Conservation (phyloP, 2,888 invertebrate genomes). For the Ormia ochracea region DNA sequence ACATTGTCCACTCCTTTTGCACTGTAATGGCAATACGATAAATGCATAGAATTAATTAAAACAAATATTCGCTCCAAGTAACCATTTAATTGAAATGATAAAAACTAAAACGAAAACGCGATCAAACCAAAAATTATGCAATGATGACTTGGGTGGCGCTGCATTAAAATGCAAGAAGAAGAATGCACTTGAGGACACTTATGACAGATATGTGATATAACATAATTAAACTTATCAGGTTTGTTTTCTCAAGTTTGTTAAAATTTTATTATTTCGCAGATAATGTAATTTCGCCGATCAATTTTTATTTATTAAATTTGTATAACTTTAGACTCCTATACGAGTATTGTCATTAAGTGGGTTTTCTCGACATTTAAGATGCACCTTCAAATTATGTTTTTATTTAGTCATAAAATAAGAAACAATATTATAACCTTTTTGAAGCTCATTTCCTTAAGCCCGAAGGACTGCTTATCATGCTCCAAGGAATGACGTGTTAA, state of each 20-base stretch:
- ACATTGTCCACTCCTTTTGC: constrained; percentile 4
- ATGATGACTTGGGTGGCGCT: too few relatives aligned
- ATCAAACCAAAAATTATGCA: not conserved
- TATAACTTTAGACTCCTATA: not conserved
- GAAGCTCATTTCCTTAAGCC: too few relatives aligned
- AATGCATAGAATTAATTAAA: constrained; percentile 34
- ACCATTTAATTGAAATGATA: constrained; percentile 27
- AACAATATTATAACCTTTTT: too few relatives aligned
- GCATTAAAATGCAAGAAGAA: too few relatives aligned
- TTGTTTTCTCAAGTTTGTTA: not conserved
- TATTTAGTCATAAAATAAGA: not conserved
- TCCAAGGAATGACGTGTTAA: too few relatives aligned
- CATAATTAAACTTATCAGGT: too few relatives aligned
- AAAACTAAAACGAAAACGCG: not conserved
- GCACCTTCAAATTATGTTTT: not conserved
- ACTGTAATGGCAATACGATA: constrained; percentile 25
- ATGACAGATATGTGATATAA: too few relatives aligned
- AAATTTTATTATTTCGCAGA: not conserved
- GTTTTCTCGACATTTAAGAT: constrained; percentile 7
- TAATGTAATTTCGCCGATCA: constrained; percentile 13
- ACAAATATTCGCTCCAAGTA: not conserved
- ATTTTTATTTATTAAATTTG: not conserved
- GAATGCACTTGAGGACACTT: too few relatives aligned
- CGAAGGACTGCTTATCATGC: too few relatives aligned
- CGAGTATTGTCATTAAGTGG: constrained; percentile 3